Evolutionary conservation across 2,113 vertebrate genomes (phyloP), one percentile per base, ranked within the genome.

Genomic region (Etia nguti): DNA sequence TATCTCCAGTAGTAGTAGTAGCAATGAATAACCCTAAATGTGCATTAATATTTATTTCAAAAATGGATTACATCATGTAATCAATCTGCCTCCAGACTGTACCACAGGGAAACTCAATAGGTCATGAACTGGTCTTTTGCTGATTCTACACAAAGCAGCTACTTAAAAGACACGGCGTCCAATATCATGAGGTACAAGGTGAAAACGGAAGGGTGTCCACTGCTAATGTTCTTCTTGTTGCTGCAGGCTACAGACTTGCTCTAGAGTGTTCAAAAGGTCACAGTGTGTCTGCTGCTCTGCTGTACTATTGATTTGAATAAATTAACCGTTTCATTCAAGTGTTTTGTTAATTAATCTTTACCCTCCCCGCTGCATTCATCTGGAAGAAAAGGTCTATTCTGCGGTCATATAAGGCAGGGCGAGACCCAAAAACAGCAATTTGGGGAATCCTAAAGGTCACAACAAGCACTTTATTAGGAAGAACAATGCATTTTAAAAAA

Each of bases 161-260:
- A 94, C 95, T 92, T 93, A 92, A 90, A 92, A 85, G 84, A 70
- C 88, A 46, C 46, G 43, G 12, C 15, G 2, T 43, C 82, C 20
- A 43, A 60, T 81, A 82, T 65, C 79, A 56, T n/a, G 62, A 86
- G 70, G 86, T 80, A 85, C 73, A 84, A 82, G 86, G 88, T 87
- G 79, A 79, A 82, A 85, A 46, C 57, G 24, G 60, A 29, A 59
- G 13, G 54, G 52, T 55, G 52, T 54, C 62, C 34, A 11, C 31
- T 50, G 88, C 31, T 86, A 75, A 86, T 90, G 83, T 12, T 86
- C 62, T 13, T 50, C 65, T 46, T 68, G 88, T 86, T 88, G 52
- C 65, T 84, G 75, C 73, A 80, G 86, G 60, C 79, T 68, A 20
- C 59, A 80, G 38, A 43, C 34, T 26, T 60, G 10, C 52, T 91